Evolutionary conservation across 2,888 invertebrate species (phyloP), one percentile per base, ranked within the genome.

Genomic region (Drosophila quasianomalipes): DNA sequence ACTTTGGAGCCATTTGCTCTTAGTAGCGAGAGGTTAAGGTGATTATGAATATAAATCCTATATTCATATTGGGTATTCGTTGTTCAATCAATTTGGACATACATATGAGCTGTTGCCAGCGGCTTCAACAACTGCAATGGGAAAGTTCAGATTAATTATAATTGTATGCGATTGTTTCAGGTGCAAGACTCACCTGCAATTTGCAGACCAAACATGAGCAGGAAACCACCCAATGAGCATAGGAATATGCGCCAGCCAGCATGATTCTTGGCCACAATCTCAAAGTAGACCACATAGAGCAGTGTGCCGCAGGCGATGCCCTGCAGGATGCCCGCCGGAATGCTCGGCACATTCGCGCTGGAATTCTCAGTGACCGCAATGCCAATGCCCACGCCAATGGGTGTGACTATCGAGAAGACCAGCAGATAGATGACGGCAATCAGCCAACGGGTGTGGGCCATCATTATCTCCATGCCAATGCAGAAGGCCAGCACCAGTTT

Each of bases 251-350:
- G 89, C 16, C 97, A 92, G 26, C 97, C 97, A 5, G 92, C 88
- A 55, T 92, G 91, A 55, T 92, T 91, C 70, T 94, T 94, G 54
- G 95, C 95, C 90, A 99, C 95, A 70, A 99, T 97, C 94, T 99
- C 99, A 93, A 99, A 98, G 94, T 98, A 98, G 30, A 98, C 98
- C 28, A 99, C 98, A 94, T 98, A 99, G 14, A 99, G 94, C 53
- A 99, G 95, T 0, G 99, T 99, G 31, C 99, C 99, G 55, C 97
- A 96, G 0, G 99, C 98, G 22, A 90, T 70, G 6, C 90, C 98
- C 94, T 98, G 97, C 28, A 93, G 72, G 19, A 96, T 94, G 54
- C 96, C 96, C 0, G 96, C 96, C 16, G 95, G 94, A 16, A 96
- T 94, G 26, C 95, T 95, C 0, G 95, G 94, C 1, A 95, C 95